phyloP scores from a whole-genome alignment of 1,140 invertebrate species.

The Teleopsis dalmanni region DNA sequence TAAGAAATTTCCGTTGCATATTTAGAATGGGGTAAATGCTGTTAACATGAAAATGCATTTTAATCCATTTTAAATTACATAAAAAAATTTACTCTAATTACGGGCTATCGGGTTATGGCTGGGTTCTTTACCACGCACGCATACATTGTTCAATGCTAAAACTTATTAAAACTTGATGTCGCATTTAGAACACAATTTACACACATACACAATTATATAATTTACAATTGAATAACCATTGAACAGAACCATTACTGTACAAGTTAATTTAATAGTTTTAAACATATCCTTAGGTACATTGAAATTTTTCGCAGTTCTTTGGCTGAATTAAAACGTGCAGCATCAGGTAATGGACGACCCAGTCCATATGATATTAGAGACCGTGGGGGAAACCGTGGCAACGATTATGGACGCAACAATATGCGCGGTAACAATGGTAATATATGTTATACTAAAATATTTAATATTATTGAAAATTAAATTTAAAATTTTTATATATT shows the following conservation, averaged over 20 bases:
- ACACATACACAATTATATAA: neutral
- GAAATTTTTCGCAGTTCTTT: conserved; percentile 86
- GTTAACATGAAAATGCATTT: neutral
- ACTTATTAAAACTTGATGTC: too few species aligned
- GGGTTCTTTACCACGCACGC: conserved; percentile 7
- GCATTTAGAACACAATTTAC: conserved; percentile 12
- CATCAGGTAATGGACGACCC: conserved; percentile 48
- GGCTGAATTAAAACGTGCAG: conserved; percentile 62
- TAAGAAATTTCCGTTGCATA: too few species aligned
- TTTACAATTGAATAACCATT: neutral
- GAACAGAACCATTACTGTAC: neutral
- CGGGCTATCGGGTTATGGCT: conserved; percentile 5
- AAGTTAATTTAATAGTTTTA: too few species aligned
- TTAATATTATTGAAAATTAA: neutral
- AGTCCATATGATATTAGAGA: conserved; percentile 39
- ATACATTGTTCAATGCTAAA: too few species aligned
- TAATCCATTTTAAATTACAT: neutral
- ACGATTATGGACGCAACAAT: conserved; percentile 32
- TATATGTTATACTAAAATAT: neutral
- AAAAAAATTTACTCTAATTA: too few species aligned
- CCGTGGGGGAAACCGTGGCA: conserved; percentile 47
- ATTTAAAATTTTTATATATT: neutral
- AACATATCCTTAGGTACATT: conserved; percentile 71
- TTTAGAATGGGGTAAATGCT: too few species aligned
- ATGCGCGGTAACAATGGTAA: conserved; percentile 16